phyloP scores from a whole-genome alignment of 2,797 vertebrate genomes.

The Arnoldichthys spilopterus region DNA sequence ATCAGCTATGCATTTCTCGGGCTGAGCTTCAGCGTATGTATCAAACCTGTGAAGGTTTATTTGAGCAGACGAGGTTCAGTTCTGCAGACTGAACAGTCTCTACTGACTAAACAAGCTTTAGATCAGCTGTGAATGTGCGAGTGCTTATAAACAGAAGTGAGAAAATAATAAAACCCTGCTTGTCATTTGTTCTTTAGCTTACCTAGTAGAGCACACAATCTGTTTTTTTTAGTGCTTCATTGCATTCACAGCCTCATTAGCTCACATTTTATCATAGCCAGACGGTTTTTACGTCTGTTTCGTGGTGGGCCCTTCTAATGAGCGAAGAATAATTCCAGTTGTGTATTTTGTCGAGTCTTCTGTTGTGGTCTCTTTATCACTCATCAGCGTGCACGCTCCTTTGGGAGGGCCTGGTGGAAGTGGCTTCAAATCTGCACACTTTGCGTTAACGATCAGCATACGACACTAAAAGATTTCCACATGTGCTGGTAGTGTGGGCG shows the following conservation, averaged over 20 bases:
- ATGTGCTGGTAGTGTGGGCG: constrained; percentile 53
- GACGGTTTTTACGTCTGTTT: constrained; percentile 27
- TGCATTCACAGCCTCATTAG: constrained; percentile 15
- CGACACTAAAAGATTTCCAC: constrained; percentile 43
- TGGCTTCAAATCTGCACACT: constrained; percentile 18
- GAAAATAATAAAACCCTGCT: background rate
- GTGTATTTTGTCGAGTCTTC: constrained; percentile 19
- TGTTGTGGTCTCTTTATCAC: constrained; percentile 39
- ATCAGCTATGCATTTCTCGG: background rate
- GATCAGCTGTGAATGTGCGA: background rate
- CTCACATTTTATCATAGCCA: constrained; percentile 24
- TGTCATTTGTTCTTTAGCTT: constrained; percentile 5
- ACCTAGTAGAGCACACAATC: background rate
- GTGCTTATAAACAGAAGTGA: background rate
- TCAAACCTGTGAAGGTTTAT: background rate
- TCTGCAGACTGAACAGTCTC: background rate
- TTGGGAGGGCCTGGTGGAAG: background rate
- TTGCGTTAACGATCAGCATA: constrained; percentile 11
- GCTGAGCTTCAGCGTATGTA: background rate
- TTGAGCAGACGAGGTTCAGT: background rate
- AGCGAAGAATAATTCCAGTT: constrained; percentile 19
- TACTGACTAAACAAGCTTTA: background rate
- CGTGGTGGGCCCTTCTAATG: background rate
- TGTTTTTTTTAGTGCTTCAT: constrained; percentile 16
- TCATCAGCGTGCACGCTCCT: constrained; percentile 9